Base-by-base conservation (phyloP, 2,113 vertebrate genomes). In the Glaucomys volans region DNA sequence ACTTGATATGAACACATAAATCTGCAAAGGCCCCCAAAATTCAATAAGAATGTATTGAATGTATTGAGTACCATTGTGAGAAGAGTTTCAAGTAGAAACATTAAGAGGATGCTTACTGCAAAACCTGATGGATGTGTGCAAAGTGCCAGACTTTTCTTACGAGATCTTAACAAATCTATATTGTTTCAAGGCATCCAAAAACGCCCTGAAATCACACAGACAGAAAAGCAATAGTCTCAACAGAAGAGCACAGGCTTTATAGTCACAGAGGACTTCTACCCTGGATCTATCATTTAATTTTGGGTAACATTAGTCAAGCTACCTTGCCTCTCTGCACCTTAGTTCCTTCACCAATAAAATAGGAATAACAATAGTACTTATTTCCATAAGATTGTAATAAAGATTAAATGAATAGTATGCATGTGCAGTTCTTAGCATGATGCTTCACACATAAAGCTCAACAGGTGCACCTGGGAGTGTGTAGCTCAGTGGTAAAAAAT, bases 61-160 rank as follows among this genome's bases (percentile, higher is more conserved):
- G 79, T 59, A 82, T 30, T 75, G 77, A 94, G 6, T n/a, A 80
- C 71, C 76, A 91, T 35, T 95, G 32, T 62, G 35, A 95, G 40
- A 67, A 26, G 71, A 94, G 35, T 81, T 91, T 57, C 74, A 96
- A 94, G 82, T 95, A 94, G n/a, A 87, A 95, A 91, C 11, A 66
- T 87, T 82, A 59, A 76, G 40, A 74, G 4, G 16, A 35, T 8
- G 87, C 24, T 92, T 92, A 91, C 30, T 93, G 74, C 1, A 95
- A 86, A 95, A 75, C 44, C 35, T 95, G 52, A 88, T 83, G 69
- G 30, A 66, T 83, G 24, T 75, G 5, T 91, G 47, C 57, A 87
- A 96, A 83, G 42, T 84, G 81, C 26, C n/a, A 90, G 7, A 84
- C 8, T 90, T 94, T 74, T 82, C 54, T 89, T 76, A 82, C 69